These are phyloP conservation scores for Chironomus tentans DNA, from an alignment of 2,888 invertebrate species.

Conservation along the genomic window DNA sequence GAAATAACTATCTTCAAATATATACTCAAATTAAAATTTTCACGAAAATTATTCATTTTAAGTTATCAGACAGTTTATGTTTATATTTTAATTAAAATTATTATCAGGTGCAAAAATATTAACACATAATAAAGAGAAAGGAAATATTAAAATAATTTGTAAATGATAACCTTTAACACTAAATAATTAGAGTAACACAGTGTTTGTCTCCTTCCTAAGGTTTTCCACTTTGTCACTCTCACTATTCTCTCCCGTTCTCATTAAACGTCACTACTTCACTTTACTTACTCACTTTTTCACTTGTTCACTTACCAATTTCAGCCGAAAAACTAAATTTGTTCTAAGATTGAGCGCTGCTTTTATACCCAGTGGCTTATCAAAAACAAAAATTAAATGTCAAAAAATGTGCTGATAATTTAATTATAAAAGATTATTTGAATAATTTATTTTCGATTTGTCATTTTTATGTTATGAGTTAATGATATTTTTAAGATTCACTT, in stretches of 20 bases:
- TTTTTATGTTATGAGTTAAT: background rate
- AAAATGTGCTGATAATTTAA: background rate
- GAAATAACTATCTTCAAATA: conserved; percentile 2
- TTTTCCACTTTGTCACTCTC: conserved; percentile 18
- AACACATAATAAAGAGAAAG: background rate
- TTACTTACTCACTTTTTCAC: conserved; percentile 12
- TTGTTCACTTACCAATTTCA: conserved; percentile 22
- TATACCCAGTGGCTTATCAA: conserved; percentile 4
- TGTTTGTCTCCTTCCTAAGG: background rate
- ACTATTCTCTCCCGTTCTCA: conserved; percentile 2
- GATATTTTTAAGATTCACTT: background rate
- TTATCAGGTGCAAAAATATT: background rate
- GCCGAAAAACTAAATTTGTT: conserved; percentile 23
- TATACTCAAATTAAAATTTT: background rate
- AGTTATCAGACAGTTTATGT: no score
- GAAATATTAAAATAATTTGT: background rate
- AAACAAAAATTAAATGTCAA: background rate
- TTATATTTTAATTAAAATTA: background rate
- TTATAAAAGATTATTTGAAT: background rate
- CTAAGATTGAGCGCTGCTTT: conserved; percentile 3
- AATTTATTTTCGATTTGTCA: no score
- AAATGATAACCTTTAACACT: conserved; percentile 16
- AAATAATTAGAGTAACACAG: background rate
- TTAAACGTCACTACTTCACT: background rate
- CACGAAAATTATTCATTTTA: background rate